Conservation (phyloP, 2,113 vertebrate genomes). For the Thamnophis sirtalis region DNA sequence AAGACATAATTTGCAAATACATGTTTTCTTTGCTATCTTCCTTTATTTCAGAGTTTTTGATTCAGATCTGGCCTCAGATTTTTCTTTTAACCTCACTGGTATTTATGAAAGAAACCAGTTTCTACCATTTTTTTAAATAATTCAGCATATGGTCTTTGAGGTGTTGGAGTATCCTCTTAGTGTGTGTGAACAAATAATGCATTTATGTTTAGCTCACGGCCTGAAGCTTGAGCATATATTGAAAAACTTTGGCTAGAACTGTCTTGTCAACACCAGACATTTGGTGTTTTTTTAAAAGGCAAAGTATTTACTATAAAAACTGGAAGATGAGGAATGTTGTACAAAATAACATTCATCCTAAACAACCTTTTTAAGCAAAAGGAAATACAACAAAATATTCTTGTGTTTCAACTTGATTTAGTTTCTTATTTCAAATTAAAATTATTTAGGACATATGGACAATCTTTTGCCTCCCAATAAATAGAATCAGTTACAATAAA, state of each 20-base stretch:
- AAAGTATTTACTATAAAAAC: slow-evolving; percentile 46
- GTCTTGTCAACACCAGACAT: slow-evolving; percentile 37
- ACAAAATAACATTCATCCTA: not conserved
- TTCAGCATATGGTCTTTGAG: not conserved
- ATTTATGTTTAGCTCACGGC: not conserved
- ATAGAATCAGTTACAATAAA: not conserved
- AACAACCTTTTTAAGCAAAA: slow-evolving; percentile 34
- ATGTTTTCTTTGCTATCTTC: not conserved
- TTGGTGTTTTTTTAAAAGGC: slow-evolving; percentile 33
- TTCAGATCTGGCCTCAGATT: not conserved
- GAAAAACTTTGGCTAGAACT: slow-evolving; percentile 39
- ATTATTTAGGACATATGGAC: not conserved
- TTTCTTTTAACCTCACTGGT: not conserved
- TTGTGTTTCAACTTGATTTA: not conserved
- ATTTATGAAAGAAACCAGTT: not conserved
- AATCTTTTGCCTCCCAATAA: slow-evolving; percentile 21
- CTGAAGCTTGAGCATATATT: not conserved
- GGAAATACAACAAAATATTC: slow-evolving; percentile 14
- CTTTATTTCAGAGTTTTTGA: not conserved
- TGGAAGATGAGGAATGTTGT: not conserved
- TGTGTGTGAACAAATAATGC: not conserved
- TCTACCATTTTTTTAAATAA: not conserved
- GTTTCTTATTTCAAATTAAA: not conserved
- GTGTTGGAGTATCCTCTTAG: not conserved
- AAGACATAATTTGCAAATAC: not conserved